Percentiles rank a stretch among this genome's conserved stretches.
phyloP scores from a whole-genome alignment of 2,888 invertebrate genomes.

The Nowickia ferox region DNA sequence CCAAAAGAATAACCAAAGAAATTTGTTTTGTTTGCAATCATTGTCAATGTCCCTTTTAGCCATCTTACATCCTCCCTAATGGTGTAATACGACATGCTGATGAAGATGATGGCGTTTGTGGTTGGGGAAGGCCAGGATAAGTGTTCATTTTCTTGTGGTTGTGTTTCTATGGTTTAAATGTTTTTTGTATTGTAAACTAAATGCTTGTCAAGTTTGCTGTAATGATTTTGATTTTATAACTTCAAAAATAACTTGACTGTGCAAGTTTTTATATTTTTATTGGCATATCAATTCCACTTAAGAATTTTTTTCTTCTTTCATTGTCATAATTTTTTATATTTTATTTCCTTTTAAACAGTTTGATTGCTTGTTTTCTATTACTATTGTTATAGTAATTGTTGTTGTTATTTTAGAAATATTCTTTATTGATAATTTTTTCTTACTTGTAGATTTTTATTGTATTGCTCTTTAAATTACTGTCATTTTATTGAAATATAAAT shows the following conservation, averaged over 20 bases:
- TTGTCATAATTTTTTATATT: neutral
- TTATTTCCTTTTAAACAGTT: constrained; percentile 26
- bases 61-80: constrained; percentile 12
- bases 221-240: constrained; percentile 68
- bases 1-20: constrained; percentile 21
- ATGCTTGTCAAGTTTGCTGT: constrained; percentile 60
- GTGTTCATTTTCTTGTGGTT: constrained; percentile 16
- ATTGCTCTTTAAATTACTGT: constrained; percentile 40
- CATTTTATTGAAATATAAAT: constrained; percentile 55
- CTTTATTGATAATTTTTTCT: constrained; percentile 38
- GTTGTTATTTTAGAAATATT: constrained; percentile 14
- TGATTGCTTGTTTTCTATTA: constrained; percentile 32
- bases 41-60: constrained; percentile 33
- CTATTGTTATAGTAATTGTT: constrained; percentile 34
- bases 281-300: constrained; percentile 5
- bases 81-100: constrained; percentile 38
- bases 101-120: constrained; percentile 2
- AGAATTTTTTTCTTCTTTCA: constrained; percentile 5
- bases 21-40: constrained; percentile 40
- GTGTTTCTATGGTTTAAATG: constrained; percentile 41
- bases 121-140: neutral
- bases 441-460: constrained; percentile 26
- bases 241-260: constrained; percentile 63
- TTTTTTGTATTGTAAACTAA: constrained; percentile 56
- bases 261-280: constrained; percentile 12